Evolutionary conservation across 1,140 invertebrate species (phyloP).

Genomic region (Chironomus striatipennis): DNA sequence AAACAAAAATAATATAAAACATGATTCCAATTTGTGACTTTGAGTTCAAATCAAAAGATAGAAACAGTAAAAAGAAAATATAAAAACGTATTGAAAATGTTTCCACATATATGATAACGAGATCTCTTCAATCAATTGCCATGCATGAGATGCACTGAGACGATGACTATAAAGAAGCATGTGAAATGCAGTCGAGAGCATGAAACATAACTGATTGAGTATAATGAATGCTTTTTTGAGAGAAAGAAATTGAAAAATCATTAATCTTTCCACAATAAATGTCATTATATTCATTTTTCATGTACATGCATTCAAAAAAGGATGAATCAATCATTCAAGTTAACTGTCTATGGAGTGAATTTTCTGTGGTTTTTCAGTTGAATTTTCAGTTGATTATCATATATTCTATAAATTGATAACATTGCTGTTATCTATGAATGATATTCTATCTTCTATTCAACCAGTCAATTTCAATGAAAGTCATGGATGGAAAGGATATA

Average conservation of each 20-base stretch:
- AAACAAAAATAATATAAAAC: not conserved
- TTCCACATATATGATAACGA: not conserved
- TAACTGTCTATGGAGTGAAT: not conserved
- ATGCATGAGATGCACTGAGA: not conserved
- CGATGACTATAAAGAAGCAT: not conserved
- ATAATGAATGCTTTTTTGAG: too few relatives aligned
- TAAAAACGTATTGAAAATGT: too few relatives aligned
- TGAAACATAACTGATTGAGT: not conserved
- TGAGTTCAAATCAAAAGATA: not conserved
- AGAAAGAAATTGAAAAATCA: not conserved
- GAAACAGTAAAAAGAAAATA: too few relatives aligned
- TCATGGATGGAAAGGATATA: too few relatives aligned
- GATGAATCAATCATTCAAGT: not conserved
- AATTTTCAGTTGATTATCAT: not conserved
- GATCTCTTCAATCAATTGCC: constrained; percentile 3
- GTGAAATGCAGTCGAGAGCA: not conserved
- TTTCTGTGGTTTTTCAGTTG: not conserved
- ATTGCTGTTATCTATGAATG: not conserved
- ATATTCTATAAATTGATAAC: too few relatives aligned
- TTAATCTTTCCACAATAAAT: constrained; percentile 16
- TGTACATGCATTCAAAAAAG: not conserved
- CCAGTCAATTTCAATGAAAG: too few relatives aligned
- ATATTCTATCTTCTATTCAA: too few relatives aligned
- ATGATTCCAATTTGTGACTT: constrained; percentile 20
- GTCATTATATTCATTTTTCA: not conserved